Conservation (phyloP, 1,140 invertebrate genomes). For the Harpegnathos saltator region DNA sequence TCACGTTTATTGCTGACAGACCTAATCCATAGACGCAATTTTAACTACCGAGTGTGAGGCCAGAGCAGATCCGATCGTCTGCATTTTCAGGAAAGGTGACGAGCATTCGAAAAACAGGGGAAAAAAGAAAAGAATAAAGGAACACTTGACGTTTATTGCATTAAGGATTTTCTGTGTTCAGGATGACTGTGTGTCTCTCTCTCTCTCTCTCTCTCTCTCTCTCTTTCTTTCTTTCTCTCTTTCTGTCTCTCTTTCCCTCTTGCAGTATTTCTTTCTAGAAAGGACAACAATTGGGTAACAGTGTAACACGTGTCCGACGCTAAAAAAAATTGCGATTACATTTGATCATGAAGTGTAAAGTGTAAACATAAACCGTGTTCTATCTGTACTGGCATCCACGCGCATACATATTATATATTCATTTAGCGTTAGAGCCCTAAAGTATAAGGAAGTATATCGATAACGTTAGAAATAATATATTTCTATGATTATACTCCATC, state of each 20-base stretch:
- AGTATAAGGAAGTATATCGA: slow-evolving; percentile 63
- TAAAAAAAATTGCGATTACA: slow-evolving; percentile 55
- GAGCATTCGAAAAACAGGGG: slow-evolving; percentile 42
- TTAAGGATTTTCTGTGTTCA: slow-evolving; percentile 70
- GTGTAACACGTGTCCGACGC: slow-evolving; percentile 30
- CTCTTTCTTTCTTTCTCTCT: slow-evolving; percentile 54
- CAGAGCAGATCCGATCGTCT: slow-evolving; percentile 79
- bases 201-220: slow-evolving; percentile 21
- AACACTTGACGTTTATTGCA: slow-evolving; percentile 56
- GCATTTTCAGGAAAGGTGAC: slow-evolving; percentile 72
- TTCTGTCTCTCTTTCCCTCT: slow-evolving; percentile 44
- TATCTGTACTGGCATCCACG: slow-evolving; percentile 63
- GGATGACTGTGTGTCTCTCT: slow-evolving; percentile 69
- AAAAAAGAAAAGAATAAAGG: slow-evolving; percentile 30
- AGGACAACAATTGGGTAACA: slow-evolving; percentile 51
- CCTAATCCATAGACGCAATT: slow-evolving; percentile 83
- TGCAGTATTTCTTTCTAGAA: slow-evolving; percentile 63
- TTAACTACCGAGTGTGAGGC: slow-evolving; percentile 80
- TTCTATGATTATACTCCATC: slow-evolving; percentile 63
- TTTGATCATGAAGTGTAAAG: slow-evolving; percentile 40
- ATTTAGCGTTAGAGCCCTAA: slow-evolving; percentile 67
- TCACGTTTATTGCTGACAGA: slow-evolving; percentile 77
- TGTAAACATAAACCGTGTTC: slow-evolving; percentile 53
- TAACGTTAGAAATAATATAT: slow-evolving; percentile 77
- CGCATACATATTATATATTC: slow-evolving; percentile 63